Conservation (phyloP, 2,113 vertebrate genomes). For the Phaethornis superciliosus region DNA sequence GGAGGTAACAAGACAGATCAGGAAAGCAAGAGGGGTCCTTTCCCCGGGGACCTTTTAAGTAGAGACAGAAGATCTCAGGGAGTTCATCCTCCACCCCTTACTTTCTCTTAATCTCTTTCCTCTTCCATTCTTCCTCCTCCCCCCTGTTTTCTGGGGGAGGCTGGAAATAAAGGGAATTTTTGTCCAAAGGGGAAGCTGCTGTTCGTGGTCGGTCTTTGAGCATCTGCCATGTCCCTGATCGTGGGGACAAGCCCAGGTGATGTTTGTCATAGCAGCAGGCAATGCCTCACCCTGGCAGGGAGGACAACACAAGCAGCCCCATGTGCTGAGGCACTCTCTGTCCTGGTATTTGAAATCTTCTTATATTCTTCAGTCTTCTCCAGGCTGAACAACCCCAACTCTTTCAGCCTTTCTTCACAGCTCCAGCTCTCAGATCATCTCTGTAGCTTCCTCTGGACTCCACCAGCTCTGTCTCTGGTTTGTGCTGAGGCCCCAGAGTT, state of each 20-base stretch:
- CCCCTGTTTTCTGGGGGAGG: background rate
- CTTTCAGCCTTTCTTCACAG: background rate
- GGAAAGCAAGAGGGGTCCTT: slow-evolving; percentile 3
- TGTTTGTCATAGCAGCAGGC: background rate
- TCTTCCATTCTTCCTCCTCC: background rate
- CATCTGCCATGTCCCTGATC: background rate
- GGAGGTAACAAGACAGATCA: slow-evolving; percentile 22
- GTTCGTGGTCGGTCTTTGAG: rapidly evolving
- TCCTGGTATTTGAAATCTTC: background rate
- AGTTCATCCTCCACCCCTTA: background rate
- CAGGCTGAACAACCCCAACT: background rate
- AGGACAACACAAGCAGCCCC: background rate
- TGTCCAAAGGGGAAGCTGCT: background rate
- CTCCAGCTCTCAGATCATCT: background rate
- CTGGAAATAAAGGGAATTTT: background rate
- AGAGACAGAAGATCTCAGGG: background rate
- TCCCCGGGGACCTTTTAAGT: background rate
- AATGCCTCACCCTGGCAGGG: background rate
- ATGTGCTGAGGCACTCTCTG: background rate
- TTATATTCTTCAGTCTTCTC: background rate
- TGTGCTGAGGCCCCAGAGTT: background rate
- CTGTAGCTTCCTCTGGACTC: background rate
- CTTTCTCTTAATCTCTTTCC: background rate
- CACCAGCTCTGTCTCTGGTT: rapidly evolving
- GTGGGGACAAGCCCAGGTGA: background rate